Evolutionary conservation across 2,888 invertebrate species (phyloP), one percentile per base, ranked within the genome.

Genomic region (Xanthorhoe spadicearia): DNA sequence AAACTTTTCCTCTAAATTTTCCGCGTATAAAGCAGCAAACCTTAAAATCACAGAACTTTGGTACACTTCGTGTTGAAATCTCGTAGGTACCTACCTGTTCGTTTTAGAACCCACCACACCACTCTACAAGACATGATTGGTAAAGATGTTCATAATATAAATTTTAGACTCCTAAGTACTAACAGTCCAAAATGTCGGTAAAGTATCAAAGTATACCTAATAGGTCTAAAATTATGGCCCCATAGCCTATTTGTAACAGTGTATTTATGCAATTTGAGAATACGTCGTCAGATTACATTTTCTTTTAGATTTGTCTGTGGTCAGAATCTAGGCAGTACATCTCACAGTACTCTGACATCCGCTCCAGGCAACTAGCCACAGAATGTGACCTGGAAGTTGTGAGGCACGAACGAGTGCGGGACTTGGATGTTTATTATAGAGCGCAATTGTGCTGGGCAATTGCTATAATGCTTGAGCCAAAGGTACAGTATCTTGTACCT

Each of bases 381-480:
- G 89, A 88, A 13, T 88, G 91, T 38, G 78, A 87, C 63, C 68
- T 92, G 65, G 74, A 80, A 0, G 18, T 17, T 0, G 86, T 89
- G 7, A 72, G 72, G 0, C 19, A 82, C 10, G 76, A 76, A 28
- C 71, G 79, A 18, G 78, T 90, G 2, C 69, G 75, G 3, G 69
- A 83, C 23, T 61, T 92, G 46, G 83, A 79, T 60, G 28, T 66
- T 0, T 91, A 88, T 70, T 92, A 87, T 72, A 79, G 77, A 32
- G 89, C 90, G 1, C 91, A 91, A 77, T 80, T 92, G n/a, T 89
- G 90, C 70, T 92, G 92, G 92, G 92, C 92, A 0, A 73, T 92
- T 10, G 90, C 88, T 0, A 61, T 86, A 55, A 74, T 92, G 5
- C 56, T 90, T 65, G 92, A 92, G 62, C 90, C 92, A 0, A 82